Base-by-base conservation (phyloP, 2,888 invertebrate species). In the Melikaiella ostensackeni region DNA sequence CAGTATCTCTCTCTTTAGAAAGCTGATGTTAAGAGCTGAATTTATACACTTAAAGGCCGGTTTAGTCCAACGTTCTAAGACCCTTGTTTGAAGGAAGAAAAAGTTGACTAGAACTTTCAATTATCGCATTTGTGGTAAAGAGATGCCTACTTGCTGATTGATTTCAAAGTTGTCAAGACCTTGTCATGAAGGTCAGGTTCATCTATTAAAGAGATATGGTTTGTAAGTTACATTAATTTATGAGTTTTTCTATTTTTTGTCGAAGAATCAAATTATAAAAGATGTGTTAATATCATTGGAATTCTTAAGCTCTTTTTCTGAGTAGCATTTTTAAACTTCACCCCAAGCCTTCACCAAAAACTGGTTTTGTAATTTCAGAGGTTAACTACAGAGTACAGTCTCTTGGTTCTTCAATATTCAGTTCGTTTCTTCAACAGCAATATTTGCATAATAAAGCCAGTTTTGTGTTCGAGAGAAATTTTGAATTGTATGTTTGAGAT, bases 381-480 rank as follows among this genome's bases (percentile, higher is more conserved):
- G 35, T 63, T 63, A 63, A 21, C 63, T 35, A 35, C 33, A 59
- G 1, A 19, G n/a, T 19, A n/a, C 1, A 33, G 63, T 24, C 64
- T 64, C 42, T 64, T 24, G 35, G 35, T 38, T 21, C 63, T 66
- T 42, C 19, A 27, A 46, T 66, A 66, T 66, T 66, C 19, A 42
- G 5, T 46, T 38, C 66, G 27, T 46, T 27, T 27, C 19, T 66
- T 7, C n/a, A n/a, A n/a, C 19, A n/a, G 3, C 8, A 33, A 21
- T 35, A 62, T 62, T 62, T 33, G 33, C 35, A 38, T 63, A 63
- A 63, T 63, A 35, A 63, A 63, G n/a, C 11, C 11, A 13, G 63
- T 63, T 35, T 63, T 63, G 21, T 63, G 21, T 63, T 63, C 6
- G 21, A 63, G 11, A 35, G 2, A 35, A 63, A 33, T 19, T 30